A percentile compares a stretch with the other conserved stretches of the same genome.
These are phyloP conservation scores for Petroica traversi DNA, from an alignment of 2,113 vertebrate genomes.

Conservation along the genomic window DNA sequence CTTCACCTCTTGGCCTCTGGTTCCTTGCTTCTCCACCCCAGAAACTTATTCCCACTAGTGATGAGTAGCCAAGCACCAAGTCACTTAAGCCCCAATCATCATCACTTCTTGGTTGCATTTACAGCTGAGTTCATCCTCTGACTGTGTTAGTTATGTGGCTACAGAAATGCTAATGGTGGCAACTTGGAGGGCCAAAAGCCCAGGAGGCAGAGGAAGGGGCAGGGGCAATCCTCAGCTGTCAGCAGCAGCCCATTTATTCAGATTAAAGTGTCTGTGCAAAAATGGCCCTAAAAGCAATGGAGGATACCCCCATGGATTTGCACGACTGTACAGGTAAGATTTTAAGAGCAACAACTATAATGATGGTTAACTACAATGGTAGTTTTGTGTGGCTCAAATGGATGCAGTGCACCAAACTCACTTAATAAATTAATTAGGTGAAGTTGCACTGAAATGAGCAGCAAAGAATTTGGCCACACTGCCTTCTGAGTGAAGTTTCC, in stretches of 20 bases:
- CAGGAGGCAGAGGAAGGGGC: neutral
- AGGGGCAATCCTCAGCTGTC: neutral
- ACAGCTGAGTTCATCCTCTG: neutral
- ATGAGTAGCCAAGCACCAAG: neutral
- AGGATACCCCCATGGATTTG: accelerated
- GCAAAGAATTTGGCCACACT: neutral
- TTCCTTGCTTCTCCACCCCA: neutral
- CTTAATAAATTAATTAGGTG: neutral
- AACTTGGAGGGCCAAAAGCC: neutral
- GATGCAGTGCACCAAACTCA: neutral
- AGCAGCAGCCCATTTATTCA: neutral
- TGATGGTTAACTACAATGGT: neutral
- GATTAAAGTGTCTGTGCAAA: neutral
- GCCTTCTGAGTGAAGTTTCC: neutral
- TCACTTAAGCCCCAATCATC: neutral
- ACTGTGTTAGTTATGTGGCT: neutral
- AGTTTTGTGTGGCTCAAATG: neutral
- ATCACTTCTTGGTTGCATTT: neutral
- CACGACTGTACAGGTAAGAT: neutral
- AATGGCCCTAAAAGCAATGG: neutral
- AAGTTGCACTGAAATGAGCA: neutral
- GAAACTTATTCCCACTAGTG: neutral
- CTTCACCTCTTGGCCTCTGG: neutral
- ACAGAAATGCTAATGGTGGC: neutral
- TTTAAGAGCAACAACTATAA: neutral